Evolutionary conservation across 2,797 vertebrate species (phyloP), one percentile per base, ranked within the genome.

Genomic region (Anisognathus igniventris): DNA sequence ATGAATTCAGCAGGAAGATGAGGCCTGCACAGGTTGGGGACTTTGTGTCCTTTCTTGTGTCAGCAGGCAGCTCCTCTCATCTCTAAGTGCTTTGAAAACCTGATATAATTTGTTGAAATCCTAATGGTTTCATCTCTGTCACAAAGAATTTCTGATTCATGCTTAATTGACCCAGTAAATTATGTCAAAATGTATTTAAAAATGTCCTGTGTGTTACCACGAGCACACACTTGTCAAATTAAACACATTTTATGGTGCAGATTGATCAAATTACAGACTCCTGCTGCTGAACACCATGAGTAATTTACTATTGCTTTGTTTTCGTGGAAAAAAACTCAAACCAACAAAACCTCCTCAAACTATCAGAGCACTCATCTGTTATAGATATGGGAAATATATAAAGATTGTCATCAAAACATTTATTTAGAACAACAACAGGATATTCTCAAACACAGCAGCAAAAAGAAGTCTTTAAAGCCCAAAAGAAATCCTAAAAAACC

Each of bases 121-220:
- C 19, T 93, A 85, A 96, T 76, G 86, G 88, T 65, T 93, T 87
- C 89, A 87, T 87, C 87, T 90, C 74, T 10, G 50, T 67, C 88
- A 70, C 71, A 8, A 11, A 53, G 74, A 82, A 82, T 73, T 95
- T 56, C 84, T 85, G 86, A 95, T 93, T 93, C 91, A 88, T 74
- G 91, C 90, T 92, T 96, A 95, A 95, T 93, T 89, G 93, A 82
- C 73, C 92, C 21, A 79, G 80, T 95, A 95, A 95, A 96, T 95
- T 89, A 90, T 68, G 84, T 84, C 93, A 53, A 47, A 87, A 89
- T 40, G 81, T 50, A 74, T 78, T 94, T 91, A 17, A 74, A 78
- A 84, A 51, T 18, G 47, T n/a, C 14, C 90, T 84, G 25, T 50
- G 56, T 1, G 30, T 56, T 78, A 83, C 47, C 93, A 71, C 0